phyloP scores from a whole-genome alignment of 2,113 vertebrate species.

The Bubo blakistoni region DNA sequence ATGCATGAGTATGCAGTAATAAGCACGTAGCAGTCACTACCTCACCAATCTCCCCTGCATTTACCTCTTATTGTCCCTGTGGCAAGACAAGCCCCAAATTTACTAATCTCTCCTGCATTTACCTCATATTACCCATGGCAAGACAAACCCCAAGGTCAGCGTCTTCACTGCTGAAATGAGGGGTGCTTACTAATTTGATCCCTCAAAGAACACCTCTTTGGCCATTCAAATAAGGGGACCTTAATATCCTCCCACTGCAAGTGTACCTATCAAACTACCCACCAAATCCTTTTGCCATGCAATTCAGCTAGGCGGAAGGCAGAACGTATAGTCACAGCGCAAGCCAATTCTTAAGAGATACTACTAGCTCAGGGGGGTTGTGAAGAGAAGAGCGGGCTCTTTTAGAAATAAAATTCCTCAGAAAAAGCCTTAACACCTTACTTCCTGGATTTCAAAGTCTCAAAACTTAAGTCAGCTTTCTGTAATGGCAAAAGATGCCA shows the following conservation, averaged over 20 bases:
- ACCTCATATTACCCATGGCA: neutral
- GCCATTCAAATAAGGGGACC: neutral
- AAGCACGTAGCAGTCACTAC: neutral
- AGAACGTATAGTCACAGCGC: neutral
- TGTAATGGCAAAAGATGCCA: conserved; percentile 14
- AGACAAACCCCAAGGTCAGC: neutral
- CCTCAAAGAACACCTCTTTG: neutral
- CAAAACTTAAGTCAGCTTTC: neutral
- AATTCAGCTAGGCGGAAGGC: neutral
- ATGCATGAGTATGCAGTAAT: conserved; percentile 22
- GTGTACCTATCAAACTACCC: neutral
- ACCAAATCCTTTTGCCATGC: neutral
- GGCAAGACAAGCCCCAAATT: neutral
- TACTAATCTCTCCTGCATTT: neutral
- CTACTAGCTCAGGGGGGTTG: neutral
- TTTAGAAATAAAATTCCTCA: neutral
- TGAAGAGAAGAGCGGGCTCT: neutral
- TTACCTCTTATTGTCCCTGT: neutral
- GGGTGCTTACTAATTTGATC: neutral
- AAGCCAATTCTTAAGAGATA: neutral
- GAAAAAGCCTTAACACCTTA: neutral
- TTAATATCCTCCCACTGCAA: neutral
- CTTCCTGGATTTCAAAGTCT: conserved; percentile 25
- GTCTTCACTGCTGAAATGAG: neutral
- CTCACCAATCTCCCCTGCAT: neutral